Evolutionary conservation across 2,113 vertebrate species (phyloP).

Genomic region (Scomber scombrus): DNA sequence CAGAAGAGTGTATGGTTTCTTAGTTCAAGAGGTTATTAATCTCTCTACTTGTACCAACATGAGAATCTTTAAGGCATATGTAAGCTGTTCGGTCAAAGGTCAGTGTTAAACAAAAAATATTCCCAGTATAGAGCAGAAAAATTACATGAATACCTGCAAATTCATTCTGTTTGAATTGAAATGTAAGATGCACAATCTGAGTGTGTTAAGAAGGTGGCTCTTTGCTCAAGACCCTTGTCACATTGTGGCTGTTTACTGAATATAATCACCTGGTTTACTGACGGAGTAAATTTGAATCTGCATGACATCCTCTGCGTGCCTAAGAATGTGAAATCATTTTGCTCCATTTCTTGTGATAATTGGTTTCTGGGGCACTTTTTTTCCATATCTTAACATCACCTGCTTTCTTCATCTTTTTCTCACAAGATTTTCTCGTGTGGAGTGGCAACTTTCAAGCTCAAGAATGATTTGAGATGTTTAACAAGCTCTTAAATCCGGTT

Average conservation of each 20-base stretch:
- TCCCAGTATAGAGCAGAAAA: neutral
- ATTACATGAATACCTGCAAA: neutral
- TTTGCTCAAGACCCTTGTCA: conserved; percentile 37
- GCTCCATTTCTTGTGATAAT: conserved; percentile 81
- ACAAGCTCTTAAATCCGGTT: conserved; percentile 32
- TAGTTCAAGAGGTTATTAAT: conserved; percentile 5
- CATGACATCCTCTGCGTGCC: conserved; percentile 60
- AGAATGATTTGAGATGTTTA: conserved; percentile 20
- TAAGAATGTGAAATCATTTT: conserved; percentile 74
- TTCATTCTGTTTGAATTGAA: conserved; percentile 31
- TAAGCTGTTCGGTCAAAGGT: neutral
- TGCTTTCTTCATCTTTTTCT: conserved; percentile 30
- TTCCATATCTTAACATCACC: conserved; percentile 55
- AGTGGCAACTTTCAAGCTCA: conserved; percentile 16
- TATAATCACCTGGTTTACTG: conserved; percentile 67
- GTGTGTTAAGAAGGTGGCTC: neutral
- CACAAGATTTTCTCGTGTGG: conserved; percentile 18
- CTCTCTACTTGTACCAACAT: neutral
- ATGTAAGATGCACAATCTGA: neutral
- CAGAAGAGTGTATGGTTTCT: neutral
- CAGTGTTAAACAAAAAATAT: neutral
- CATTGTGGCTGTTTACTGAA: conserved; percentile 54
- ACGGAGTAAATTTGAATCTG: conserved; percentile 64
- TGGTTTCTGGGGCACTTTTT: conserved; percentile 67
- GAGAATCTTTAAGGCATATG: neutral